phyloP scores from a whole-genome alignment of 2,888 invertebrate genomes.

The Dicyrtoma fusca region DNA sequence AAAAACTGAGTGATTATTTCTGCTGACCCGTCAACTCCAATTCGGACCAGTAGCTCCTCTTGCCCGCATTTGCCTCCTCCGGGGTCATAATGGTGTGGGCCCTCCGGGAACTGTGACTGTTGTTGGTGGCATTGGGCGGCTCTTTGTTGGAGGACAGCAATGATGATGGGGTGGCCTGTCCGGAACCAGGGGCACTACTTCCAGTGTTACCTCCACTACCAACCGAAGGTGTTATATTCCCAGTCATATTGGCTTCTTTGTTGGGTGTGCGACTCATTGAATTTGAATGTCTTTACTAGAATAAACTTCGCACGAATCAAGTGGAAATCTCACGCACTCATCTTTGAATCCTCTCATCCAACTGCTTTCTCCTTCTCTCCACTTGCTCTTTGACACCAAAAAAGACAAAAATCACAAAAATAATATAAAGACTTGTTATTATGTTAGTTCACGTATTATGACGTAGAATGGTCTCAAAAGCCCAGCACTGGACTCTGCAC shows the following conservation, averaged over 20 bases:
- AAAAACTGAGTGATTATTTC: neutral
- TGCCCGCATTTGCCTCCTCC: slow-evolving; percentile 89
- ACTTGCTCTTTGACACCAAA: too few species aligned
- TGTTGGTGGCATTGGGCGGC: slow-evolving; percentile 5
- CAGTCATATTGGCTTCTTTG: slow-evolving; percentile 34
- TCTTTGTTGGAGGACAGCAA: slow-evolving; percentile 30
- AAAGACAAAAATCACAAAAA: too few species aligned
- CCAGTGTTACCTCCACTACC: slow-evolving; percentile 25
- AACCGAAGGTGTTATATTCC: slow-evolving; percentile 35
- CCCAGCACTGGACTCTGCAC: too few species aligned
- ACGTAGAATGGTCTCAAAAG: too few species aligned
- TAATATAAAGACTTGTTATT: too few species aligned
- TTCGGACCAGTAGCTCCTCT: slow-evolving; percentile 90
- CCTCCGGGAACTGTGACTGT: slow-evolving; percentile 63
- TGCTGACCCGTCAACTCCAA: slow-evolving; percentile 77
- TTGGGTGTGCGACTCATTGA: slow-evolving; percentile 38
- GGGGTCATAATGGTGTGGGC: slow-evolving; percentile 89
- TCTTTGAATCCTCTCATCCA: too few species aligned
- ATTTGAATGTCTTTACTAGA: too few species aligned
- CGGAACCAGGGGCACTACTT: slow-evolving; percentile 31
- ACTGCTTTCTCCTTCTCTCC: too few species aligned
- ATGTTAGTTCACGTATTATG: too few species aligned
- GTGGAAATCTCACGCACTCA: too few species aligned
- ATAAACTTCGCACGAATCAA: too few species aligned
- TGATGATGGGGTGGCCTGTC: slow-evolving; percentile 30